These are phyloP conservation scores for Miichthys miiuy DNA, from an alignment of 2,797 vertebrate species.

Conservation along the genomic window DNA sequence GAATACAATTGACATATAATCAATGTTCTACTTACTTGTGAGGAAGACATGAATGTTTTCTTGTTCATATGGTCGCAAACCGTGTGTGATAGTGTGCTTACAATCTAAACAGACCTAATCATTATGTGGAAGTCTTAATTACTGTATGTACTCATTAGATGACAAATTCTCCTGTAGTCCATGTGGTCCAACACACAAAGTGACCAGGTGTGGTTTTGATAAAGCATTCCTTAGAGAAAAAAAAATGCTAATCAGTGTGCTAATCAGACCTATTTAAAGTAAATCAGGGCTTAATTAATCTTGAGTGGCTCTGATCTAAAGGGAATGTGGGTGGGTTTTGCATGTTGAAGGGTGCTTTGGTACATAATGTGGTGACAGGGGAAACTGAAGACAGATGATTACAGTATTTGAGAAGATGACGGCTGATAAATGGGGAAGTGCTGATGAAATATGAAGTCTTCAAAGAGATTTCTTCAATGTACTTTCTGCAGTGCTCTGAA, in stretches of 20 bases:
- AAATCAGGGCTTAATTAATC: slow-evolving; percentile 66
- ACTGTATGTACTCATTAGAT: slow-evolving; percentile 41
- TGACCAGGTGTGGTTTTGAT: slow-evolving; percentile 62
- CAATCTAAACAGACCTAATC: slow-evolving; percentile 30
- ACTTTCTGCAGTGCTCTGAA: background rate
- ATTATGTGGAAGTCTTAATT: slow-evolving; percentile 31
- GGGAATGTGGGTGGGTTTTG: slow-evolving; percentile 36
- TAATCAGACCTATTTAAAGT: slow-evolving; percentile 64
- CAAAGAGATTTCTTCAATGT: slow-evolving; percentile 40
- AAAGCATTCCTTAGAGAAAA: slow-evolving; percentile 36
- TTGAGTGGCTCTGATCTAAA: slow-evolving; percentile 70
- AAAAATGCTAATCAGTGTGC: slow-evolving; percentile 50
- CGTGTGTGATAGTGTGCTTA: background rate
- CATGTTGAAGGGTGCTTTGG: slow-evolving; percentile 45
- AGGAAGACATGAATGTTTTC: background rate
- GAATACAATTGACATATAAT: background rate
- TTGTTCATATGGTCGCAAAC: slow-evolving; percentile 1
- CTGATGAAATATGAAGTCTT: slow-evolving; percentile 43
- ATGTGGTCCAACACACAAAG: slow-evolving; percentile 21
- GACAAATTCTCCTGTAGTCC: background rate
- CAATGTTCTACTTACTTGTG: background rate
- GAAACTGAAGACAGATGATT: slow-evolving; percentile 34
- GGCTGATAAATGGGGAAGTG: slow-evolving; percentile 14
- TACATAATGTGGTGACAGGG: slow-evolving; percentile 23
- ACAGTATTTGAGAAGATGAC: slow-evolving; percentile 28